A percentile compares a stretch with the other conserved stretches of the same genome.
phyloP scores from a whole-genome alignment of 2,113 vertebrate species.

The Psilopogon haemacephalus region DNA sequence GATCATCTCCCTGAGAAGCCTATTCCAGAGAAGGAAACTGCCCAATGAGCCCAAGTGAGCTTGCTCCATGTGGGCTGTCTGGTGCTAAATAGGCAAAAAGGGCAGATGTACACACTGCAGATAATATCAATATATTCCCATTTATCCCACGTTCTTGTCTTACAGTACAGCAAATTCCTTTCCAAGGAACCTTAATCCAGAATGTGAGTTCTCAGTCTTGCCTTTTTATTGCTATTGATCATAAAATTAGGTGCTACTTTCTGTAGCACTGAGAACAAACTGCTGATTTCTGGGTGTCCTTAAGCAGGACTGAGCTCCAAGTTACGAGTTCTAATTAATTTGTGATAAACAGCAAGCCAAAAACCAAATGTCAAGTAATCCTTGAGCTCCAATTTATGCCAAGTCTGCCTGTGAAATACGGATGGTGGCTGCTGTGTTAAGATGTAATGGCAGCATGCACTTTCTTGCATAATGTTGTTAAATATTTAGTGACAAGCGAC shows the following conservation, averaged over 20 bases:
- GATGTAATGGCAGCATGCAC: neutral
- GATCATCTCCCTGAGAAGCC: too few species aligned
- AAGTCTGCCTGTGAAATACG: neutral
- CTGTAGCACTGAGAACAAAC: neutral
- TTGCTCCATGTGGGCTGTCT: accelerated
- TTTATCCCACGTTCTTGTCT: neutral
- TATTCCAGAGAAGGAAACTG: too few species aligned
- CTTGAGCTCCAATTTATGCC: neutral
- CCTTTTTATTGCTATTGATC: too few species aligned
- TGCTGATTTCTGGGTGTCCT: neutral
- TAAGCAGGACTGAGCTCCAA: neutral
- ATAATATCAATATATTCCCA: neutral
- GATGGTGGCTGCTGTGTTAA: neutral
- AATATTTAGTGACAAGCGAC: neutral
- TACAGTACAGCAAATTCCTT: neutral
- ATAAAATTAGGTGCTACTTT: neutral
- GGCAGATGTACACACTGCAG: accelerated
- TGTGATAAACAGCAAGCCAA: neutral
- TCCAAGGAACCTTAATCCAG: neutral
- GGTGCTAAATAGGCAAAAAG: neutral
- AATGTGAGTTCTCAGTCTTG: neutral
- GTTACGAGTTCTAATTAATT: neutral
- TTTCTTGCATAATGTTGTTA: neutral
- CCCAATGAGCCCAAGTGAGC: accelerated
- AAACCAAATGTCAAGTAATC: neutral